A percentile compares a stretch with the other conserved stretches of the same genome.
These are phyloP conservation scores for Drosophila saltans DNA, from an alignment of 1,140 invertebrate species.

Conservation along the genomic window DNA sequence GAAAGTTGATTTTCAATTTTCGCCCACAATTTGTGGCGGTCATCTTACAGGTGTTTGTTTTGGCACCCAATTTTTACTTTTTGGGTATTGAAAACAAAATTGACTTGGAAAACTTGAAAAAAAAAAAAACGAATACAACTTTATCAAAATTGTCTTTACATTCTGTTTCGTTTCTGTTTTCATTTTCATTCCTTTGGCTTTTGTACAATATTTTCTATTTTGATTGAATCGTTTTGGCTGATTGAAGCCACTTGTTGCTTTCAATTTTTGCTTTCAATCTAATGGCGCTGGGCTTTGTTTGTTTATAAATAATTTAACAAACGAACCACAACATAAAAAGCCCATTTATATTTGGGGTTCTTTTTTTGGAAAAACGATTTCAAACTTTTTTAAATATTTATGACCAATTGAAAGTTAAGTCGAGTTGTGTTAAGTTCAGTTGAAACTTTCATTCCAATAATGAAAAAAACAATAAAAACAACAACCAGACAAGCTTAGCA, in stretches of 20 bases:
- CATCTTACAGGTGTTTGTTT: conserved; percentile 77
- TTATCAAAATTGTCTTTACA: neutral
- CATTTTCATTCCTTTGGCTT: neutral
- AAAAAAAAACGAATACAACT: neutral
- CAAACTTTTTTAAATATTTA: conserved; percentile 18
- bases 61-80: conserved; percentile 33
- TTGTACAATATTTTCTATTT: neutral
- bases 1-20: conserved; percentile 60
- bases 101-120: conserved; percentile 23
- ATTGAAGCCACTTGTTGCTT: conserved; percentile 51
- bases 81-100: neutral
- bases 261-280: conserved; percentile 15
- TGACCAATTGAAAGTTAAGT: conserved; percentile 14
- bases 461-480: conserved; percentile 7
- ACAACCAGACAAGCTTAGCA: neutral
- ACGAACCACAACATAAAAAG: conserved; percentile 51
- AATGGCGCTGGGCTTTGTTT: conserved; percentile 32
- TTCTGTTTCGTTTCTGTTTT: neutral
- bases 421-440: neutral
- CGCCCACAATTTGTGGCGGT: conserved; percentile 19
- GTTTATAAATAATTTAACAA: conserved; percentile 42
- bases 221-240: neutral
- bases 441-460: conserved; percentile 15
- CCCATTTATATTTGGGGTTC: conserved; percentile 51
- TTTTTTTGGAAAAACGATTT: conserved; percentile 14